Evolutionary conservation across 1,140 invertebrate species (phyloP).

Genomic region (Aphis gossypii): DNA sequence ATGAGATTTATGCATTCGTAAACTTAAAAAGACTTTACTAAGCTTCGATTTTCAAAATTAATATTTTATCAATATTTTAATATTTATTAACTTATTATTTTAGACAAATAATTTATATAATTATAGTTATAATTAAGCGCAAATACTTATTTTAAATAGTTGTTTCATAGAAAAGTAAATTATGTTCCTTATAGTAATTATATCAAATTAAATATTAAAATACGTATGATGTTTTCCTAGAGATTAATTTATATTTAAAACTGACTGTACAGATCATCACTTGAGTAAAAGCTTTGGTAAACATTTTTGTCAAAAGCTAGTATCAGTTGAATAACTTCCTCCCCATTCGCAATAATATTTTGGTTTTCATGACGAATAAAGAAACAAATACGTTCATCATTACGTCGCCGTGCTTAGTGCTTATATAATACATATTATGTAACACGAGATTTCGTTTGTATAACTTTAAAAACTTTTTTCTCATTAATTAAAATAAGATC

Average conservation of each 20-base stretch:
- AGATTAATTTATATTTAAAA: not conserved
- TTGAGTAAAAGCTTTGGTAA: not conserved
- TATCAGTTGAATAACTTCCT: not conserved
- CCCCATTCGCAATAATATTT: not conserved
- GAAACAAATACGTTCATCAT: not conserved
- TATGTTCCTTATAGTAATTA: no score
- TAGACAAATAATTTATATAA: no score
- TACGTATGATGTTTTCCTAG: not conserved
- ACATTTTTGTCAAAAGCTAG: not conserved
- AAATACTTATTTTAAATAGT: no score
- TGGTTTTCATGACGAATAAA: not conserved
- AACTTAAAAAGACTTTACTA: no score
- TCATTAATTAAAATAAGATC: not conserved
- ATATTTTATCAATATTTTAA: no score
- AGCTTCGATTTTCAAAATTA: no score
- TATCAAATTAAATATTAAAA: no score
- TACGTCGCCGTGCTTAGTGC: not conserved
- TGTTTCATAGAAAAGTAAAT: no score
- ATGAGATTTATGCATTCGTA: no score
- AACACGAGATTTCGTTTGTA: not conserved
- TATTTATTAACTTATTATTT: no score
- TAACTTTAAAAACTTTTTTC: not conserved
- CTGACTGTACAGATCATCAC: not conserved
- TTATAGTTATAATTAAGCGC: no score
- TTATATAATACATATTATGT: not conserved